phyloP scores from a whole-genome alignment of 2,113 vertebrate species.

The Lanius ludovicianus region DNA sequence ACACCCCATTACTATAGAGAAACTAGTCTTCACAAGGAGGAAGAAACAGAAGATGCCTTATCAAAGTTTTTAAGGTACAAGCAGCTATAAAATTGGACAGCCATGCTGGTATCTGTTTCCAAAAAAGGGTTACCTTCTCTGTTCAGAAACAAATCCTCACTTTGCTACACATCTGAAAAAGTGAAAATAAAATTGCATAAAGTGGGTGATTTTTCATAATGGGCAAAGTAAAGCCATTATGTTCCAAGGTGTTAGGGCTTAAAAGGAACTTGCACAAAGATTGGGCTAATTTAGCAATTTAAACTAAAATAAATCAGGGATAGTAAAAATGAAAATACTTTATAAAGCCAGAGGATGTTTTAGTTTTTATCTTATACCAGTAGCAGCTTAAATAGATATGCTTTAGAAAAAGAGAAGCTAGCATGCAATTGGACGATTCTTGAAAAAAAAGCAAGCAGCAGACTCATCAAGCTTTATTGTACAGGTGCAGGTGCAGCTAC shows the following conservation, averaged over 20 bases:
- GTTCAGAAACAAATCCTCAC: not conserved
- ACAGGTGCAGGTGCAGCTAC: not conserved
- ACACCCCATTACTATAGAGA: not conserved
- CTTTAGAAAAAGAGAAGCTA: not conserved
- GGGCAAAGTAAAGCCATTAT: not conserved
- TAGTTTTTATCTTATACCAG: not conserved
- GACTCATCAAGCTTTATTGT: not conserved
- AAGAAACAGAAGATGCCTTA: not conserved
- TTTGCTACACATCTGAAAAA: not conserved
- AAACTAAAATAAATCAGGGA: not conserved
- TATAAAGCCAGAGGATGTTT: not conserved
- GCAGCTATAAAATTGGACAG: not conserved
- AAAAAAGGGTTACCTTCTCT: not conserved
- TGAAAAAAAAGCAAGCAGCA: not conserved
- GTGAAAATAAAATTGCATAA: not conserved
- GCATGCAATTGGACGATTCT: not conserved
- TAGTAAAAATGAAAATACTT: not conserved
- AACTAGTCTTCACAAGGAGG: not conserved
- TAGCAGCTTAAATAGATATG: not conserved
- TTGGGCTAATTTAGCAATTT: not conserved
- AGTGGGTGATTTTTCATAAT: not conserved
- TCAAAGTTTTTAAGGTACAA: not conserved
- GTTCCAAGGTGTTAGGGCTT: not conserved
- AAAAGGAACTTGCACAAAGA: not conserved
- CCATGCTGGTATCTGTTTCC: not conserved